A percentile compares a stretch with the other conserved stretches of the same genome.
Conservation (phyloP, 2,113 vertebrate species). For the Alaudala cheleensis region DNA sequence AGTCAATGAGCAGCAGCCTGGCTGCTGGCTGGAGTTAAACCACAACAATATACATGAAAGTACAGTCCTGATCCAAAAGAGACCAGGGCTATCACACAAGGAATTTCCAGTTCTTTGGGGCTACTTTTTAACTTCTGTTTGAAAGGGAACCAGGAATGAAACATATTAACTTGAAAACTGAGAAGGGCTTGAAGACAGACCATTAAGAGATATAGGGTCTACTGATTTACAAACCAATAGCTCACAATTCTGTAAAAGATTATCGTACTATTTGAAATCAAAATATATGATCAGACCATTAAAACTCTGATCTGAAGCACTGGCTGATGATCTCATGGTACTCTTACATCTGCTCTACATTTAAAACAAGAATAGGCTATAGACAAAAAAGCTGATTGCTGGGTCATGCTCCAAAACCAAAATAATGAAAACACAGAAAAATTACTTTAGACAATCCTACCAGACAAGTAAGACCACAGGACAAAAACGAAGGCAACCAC, state of each 20-base stretch:
- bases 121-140: neutral
- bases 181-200: neutral
- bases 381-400: neutral
- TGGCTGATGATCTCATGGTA: neutral
- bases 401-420: neutral
- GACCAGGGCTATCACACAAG: neutral
- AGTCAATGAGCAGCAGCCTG: neutral
- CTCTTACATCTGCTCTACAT: neutral
- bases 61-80: neutral
- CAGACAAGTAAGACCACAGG: slow-evolving; percentile 11
- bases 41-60: neutral
- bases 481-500: slow-evolving; percentile 13
- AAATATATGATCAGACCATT: neutral
- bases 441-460: neutral
- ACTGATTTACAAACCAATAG: neutral
- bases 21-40: neutral
- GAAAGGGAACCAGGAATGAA: neutral
- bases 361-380: neutral
- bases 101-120: neutral
- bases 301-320: neutral
- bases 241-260: neutral
- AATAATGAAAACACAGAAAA: neutral
- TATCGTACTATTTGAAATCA: neutral
- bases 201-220: neutral
- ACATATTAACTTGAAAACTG: neutral